Percentiles rank a stretch among this genome's conserved stretches.
Conservation (phyloP, 2,113 vertebrate genomes). For the Thunnus maccoyii region DNA sequence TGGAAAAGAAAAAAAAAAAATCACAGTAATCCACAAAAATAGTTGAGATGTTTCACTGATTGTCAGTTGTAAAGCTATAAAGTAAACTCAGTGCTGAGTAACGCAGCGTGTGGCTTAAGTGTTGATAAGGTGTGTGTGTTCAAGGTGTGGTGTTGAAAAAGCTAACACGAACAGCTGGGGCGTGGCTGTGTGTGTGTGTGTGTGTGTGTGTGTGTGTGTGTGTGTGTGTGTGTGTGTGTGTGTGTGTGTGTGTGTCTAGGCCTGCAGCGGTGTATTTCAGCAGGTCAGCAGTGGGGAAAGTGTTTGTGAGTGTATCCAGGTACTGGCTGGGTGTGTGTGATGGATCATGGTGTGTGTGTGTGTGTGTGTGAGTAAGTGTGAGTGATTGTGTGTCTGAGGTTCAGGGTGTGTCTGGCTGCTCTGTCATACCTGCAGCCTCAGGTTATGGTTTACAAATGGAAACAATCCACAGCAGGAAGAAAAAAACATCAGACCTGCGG, state of each 20-base stretch:
- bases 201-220: neutral
- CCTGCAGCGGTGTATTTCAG: conserved; percentile 5
- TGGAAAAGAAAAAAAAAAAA: too few relatives aligned
- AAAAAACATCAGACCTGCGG: neutral
- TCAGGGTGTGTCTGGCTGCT: conserved; percentile 53
- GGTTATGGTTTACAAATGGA: conserved; percentile 40
- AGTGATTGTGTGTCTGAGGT: conserved; percentile 43
- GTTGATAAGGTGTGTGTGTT: conserved; percentile 26
- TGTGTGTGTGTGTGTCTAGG: neutral
- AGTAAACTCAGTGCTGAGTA: conserved; percentile 19
- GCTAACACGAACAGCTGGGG: conserved; percentile 40
- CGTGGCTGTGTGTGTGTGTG: conserved; percentile 26
- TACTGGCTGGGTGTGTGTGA: conserved; percentile 39
- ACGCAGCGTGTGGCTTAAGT: neutral
- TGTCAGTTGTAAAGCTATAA: neutral
- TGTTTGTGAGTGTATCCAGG: conserved; percentile 45
- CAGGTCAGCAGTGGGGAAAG: conserved; percentile 17
- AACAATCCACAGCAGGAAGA: neutral
- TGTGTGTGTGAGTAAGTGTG: conserved; percentile 16
- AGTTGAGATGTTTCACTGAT: too few relatives aligned
- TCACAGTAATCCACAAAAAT: too few relatives aligned
- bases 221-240: neutral
- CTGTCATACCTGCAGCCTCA: conserved; percentile 36
- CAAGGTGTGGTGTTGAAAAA: conserved; percentile 64
- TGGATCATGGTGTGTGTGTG: conserved; percentile 39